phyloP scores from a whole-genome alignment of 2,797 vertebrate genomes.

The Helarctos malayanus region DNA sequence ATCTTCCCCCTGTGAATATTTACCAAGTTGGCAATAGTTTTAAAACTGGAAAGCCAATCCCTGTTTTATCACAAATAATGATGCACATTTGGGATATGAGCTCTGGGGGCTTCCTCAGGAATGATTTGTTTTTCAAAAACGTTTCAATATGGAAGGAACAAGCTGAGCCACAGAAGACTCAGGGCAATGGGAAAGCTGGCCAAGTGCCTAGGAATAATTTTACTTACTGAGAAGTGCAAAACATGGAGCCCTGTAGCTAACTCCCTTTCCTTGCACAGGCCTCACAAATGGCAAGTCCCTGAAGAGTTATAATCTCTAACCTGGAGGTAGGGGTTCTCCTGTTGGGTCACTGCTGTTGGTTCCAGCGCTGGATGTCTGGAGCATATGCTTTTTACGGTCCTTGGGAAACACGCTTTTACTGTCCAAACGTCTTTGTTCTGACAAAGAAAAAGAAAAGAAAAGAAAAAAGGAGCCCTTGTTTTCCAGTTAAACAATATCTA shows the following conservation, averaged over 20 bases:
- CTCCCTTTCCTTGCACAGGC: neutral
- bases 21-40: slow-evolving; percentile 90
- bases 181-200: neutral
- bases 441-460: slow-evolving; percentile 24
- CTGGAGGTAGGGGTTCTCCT: slow-evolving; percentile 91
- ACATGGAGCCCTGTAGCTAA: neutral
- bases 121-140: neutral
- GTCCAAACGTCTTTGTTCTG: slow-evolving; percentile 82
- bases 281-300: neutral
- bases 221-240: neutral
- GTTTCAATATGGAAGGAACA: neutral
- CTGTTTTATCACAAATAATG: slow-evolving; percentile 84
- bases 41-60: slow-evolving; percentile 88
- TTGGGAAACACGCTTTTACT: slow-evolving; percentile 72
- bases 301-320: slow-evolving; percentile 84
- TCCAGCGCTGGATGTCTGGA: slow-evolving; percentile 91
- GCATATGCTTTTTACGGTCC: slow-evolving; percentile 88
- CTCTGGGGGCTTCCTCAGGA: neutral
- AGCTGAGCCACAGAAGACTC: neutral
- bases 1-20: slow-evolving; percentile 90
- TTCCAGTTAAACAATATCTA: neutral
- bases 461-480: neutral
- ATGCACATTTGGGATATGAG: neutral
- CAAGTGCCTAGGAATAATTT: neutral
- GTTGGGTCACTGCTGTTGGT: slow-evolving; percentile 87